Percentiles rank a stretch among this genome's conserved stretches.
phyloP scores from a whole-genome alignment of 2,113 vertebrate genomes.

The Regulus satrapa region DNA sequence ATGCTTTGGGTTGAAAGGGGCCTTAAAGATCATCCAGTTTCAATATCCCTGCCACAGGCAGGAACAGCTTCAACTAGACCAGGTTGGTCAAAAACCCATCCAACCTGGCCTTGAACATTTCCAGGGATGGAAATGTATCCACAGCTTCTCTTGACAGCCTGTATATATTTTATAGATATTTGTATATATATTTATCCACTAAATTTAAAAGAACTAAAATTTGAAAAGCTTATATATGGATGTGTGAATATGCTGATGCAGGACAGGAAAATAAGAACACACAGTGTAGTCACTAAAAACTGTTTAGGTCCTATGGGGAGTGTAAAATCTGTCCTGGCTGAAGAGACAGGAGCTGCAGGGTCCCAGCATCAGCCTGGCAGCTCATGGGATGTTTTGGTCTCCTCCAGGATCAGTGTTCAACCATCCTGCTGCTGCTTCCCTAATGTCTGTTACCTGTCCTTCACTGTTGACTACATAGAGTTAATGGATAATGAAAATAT shows the following conservation, averaged over 20 bases:
- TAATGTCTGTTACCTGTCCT: background rate
- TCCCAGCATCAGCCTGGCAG: background rate
- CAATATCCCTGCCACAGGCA: background rate
- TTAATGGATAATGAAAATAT: background rate
- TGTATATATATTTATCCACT: background rate
- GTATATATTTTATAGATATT: background rate
- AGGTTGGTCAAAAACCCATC: background rate
- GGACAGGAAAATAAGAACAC: background rate
- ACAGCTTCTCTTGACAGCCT: background rate
- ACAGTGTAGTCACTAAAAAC: background rate
- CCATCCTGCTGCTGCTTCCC: background rate
- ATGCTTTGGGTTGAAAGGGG: background rate
- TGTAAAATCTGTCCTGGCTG: background rate
- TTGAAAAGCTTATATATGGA: background rate
- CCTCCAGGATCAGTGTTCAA: background rate
- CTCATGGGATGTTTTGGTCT: fast-evolving
- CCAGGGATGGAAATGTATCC: background rate
- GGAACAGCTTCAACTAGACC: background rate
- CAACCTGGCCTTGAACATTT: background rate
- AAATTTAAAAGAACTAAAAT: background rate
- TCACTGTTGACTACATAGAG: background rate
- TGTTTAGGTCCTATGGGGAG: background rate
- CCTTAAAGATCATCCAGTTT: background rate
- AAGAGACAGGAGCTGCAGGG: background rate
- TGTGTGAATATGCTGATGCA: fast-evolving